These are phyloP conservation scores for Cotesia glomerata DNA, from an alignment of 1,140 invertebrate genomes.

Conservation along the genomic window DNA sequence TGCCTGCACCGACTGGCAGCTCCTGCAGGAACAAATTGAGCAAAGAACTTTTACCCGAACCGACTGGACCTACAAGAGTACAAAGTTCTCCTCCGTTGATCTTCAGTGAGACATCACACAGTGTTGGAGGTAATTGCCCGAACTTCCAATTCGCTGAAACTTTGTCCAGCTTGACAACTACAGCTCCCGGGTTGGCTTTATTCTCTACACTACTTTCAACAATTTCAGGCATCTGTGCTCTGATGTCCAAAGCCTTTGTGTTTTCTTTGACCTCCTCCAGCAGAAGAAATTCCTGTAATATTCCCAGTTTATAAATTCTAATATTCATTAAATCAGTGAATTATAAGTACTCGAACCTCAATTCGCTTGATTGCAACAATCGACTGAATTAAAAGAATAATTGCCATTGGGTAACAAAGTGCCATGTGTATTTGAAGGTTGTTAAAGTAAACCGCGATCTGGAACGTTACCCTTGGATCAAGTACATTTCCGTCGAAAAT, in stretches of 20 bases:
- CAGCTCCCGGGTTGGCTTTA: neutral
- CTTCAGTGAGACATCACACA: constrained; percentile 70
- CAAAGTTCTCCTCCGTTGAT: constrained; percentile 73
- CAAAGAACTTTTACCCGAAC: constrained; percentile 80
- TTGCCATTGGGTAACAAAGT: constrained; percentile 75
- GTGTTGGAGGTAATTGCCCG: constrained; percentile 53
- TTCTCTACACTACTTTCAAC: neutral
- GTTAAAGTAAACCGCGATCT: constrained; percentile 74
- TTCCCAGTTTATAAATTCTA: constrained; percentile 41
- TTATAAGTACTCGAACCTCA: constrained; percentile 43
- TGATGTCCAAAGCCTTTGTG: too few species aligned
- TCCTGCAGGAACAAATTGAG: constrained; percentile 77
- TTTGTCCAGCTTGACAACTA: constrained; percentile 13
- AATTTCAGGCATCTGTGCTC: neutral
- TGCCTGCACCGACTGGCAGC: constrained; percentile 70
- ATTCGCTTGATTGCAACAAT: constrained; percentile 71
- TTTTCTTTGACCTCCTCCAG: constrained; percentile 66
- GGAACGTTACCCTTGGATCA: constrained; percentile 70
- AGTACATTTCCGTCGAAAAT: constrained; percentile 71
- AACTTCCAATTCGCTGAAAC: constrained; percentile 57
- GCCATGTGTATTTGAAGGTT: constrained; percentile 69
- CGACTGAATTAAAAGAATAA: constrained; percentile 71
- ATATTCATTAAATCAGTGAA: neutral
- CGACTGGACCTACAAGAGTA: constrained; percentile 79
- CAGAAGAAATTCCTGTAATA: constrained; percentile 66